Evolutionary conservation across 2,113 vertebrate genomes (phyloP).

Genomic region (Galemys pyrenaicus): DNA sequence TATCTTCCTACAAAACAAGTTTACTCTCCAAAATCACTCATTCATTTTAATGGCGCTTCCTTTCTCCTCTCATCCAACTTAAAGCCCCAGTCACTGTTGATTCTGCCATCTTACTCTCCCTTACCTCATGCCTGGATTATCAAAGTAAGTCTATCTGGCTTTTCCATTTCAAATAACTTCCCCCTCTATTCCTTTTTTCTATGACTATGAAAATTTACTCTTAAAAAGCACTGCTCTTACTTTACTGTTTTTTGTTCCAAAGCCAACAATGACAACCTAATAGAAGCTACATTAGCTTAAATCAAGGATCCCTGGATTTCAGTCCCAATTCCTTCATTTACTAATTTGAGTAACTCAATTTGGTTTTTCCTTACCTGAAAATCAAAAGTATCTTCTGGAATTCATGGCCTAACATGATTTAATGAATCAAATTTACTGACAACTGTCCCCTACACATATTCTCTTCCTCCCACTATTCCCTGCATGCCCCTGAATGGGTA

Average conservation of each 20-base stretch:
- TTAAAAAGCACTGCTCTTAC: neutral
- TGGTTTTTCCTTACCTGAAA: conserved; percentile 16
- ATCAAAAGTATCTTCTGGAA: neutral
- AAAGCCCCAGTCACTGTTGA: neutral
- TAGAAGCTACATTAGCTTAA: neutral
- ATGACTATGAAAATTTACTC: neutral
- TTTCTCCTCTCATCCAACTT: neutral
- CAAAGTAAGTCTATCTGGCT: neutral
- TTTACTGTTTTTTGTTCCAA: neutral
- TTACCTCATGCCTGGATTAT: neutral
- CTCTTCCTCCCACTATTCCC: neutral
- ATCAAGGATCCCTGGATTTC: neutral
- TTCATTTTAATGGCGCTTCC: neutral
- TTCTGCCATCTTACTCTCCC: neutral
- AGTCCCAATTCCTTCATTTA: neutral
- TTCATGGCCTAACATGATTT: neutral
- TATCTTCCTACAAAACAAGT: neutral
- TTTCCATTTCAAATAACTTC: neutral
- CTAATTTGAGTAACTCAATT: neutral
- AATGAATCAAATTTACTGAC: neutral
- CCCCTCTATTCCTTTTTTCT: neutral
- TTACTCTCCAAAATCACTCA: neutral
- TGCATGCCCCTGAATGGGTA: neutral
- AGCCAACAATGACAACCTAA: neutral
- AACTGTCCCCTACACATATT: neutral